These are phyloP conservation scores for Gasteruption jaculator DNA, from an alignment of 2,888 invertebrate genomes.

Conservation along the genomic window DNA sequence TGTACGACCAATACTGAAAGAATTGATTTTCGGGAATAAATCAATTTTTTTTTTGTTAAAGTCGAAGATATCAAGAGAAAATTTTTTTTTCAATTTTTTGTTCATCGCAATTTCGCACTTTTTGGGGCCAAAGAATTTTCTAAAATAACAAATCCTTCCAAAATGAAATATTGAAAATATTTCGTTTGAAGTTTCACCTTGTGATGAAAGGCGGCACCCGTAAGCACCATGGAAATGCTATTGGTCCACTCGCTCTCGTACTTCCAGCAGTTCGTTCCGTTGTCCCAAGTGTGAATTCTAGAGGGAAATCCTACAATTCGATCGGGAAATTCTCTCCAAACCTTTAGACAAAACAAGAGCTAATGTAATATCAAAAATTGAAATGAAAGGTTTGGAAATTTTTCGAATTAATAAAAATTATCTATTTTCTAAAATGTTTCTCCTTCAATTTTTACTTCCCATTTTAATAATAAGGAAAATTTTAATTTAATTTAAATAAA, in stretches of 20 bases:
- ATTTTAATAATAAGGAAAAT: too few species aligned
- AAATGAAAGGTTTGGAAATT: not conserved
- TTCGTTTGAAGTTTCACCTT: conserved; percentile 67
- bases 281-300: conserved; percentile 91
- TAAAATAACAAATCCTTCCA: too few species aligned
- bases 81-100: too few species aligned
- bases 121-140: too few species aligned
- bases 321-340: conserved; percentile 96
- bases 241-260: conserved; percentile 99
- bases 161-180: too few species aligned
- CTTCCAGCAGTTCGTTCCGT: conserved; percentile 77
- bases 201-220: conserved; percentile 95
- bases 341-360: conserved; percentile 60
- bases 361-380: not conserved
- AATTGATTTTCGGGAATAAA: conserved; percentile 8
- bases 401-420: not conserved
- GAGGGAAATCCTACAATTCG: conserved; percentile 95
- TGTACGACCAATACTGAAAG: conserved; percentile 80
- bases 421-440: not conserved
- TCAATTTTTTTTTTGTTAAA: not conserved
- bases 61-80: too few species aligned
- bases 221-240: conserved; percentile 92
- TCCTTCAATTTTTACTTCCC: too few species aligned
- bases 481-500: too few species aligned
- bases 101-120: too few species aligned